Percentiles rank a stretch among this genome's conserved stretches.
phyloP scores from a whole-genome alignment of 1,140 invertebrate genomes.

The Acromyrmex charruanus region DNA sequence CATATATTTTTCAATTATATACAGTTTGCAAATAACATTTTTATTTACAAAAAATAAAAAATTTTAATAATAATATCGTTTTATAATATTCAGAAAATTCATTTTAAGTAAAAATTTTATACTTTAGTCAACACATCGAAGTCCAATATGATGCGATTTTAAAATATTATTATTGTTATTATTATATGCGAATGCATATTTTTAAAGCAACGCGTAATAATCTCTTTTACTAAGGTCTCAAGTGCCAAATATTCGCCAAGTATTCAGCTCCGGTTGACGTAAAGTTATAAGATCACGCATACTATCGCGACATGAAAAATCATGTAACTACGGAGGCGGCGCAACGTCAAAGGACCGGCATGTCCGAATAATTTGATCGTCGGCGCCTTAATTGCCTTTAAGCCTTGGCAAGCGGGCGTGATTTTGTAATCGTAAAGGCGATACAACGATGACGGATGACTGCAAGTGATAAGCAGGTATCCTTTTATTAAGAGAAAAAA shows the following conservation, averaged over 20 bases:
- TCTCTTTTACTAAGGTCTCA: background rate
- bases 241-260: slow-evolving; percentile 7
- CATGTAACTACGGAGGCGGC: slow-evolving; percentile 41
- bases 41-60: background rate
- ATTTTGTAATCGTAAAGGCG: slow-evolving; percentile 38
- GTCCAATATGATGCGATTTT: too few species aligned
- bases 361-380: slow-evolving; percentile 59
- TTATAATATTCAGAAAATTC: background rate
- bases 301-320: slow-evolving; percentile 29
- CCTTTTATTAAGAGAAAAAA: background rate
- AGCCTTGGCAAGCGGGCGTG: slow-evolving; percentile 36
- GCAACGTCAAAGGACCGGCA: slow-evolving; percentile 31
- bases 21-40: background rate
- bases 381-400: slow-evolving; percentile 49
- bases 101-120: background rate
- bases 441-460: slow-evolving; percentile 26
- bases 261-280: background rate
- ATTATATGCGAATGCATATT: background rate
- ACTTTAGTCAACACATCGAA: background rate
- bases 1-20: background rate
- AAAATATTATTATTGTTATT: background rate
- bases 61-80: slow-evolving; percentile 8
- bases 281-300: slow-evolving; percentile 44
- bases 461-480: slow-evolving; percentile 45
- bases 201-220: background rate